These are phyloP conservation scores for Podarcis raffonei DNA, from an alignment of 2,113 vertebrate genomes.

Conservation along the genomic window DNA sequence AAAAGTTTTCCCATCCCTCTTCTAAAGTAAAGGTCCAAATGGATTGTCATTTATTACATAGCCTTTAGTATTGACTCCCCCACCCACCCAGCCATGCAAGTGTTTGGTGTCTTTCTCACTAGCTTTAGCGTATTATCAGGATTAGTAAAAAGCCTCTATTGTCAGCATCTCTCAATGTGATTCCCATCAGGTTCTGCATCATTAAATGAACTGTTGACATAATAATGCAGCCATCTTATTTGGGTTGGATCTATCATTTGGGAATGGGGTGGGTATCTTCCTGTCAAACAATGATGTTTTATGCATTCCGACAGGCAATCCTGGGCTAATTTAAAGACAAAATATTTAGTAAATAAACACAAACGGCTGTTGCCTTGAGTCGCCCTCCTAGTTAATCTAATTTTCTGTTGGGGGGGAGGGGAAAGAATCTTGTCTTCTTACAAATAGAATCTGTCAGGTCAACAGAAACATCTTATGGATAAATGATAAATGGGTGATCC, in stretches of 20 bases:
- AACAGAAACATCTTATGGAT: background rate
- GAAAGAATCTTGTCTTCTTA: conserved; percentile 18
- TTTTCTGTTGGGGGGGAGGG: conserved; percentile 4
- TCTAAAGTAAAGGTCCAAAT: background rate
- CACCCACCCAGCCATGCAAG: background rate
- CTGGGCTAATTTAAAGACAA: conserved; percentile 26
- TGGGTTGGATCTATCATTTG: background rate
- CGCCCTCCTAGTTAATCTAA: conserved; percentile 1
- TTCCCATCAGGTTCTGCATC: conserved; percentile 1
- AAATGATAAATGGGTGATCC: conserved; percentile 7
- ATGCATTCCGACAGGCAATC: conserved; percentile 41
- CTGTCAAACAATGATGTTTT: conserved; percentile 12
- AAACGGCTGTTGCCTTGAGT: background rate
- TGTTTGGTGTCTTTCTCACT: background rate
- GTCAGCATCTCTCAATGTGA: conserved; percentile 1
- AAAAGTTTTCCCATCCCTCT: too few relatives aligned
- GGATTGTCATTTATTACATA: background rate
- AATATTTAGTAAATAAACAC: conserved; percentile 23
- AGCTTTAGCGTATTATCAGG: conserved; percentile 1
- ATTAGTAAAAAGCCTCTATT: conserved; percentile 25
- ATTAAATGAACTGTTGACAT: background rate
- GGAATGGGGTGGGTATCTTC: background rate
- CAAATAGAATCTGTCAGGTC: conserved; percentile 29
- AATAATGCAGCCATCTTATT: conserved; percentile 22
- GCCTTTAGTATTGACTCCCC: background rate